A percentile compares a stretch with the other conserved stretches of the same genome.
These are phyloP conservation scores for Apogon talboti DNA, from an alignment of 2,797 vertebrate species.

Conservation along the genomic window DNA sequence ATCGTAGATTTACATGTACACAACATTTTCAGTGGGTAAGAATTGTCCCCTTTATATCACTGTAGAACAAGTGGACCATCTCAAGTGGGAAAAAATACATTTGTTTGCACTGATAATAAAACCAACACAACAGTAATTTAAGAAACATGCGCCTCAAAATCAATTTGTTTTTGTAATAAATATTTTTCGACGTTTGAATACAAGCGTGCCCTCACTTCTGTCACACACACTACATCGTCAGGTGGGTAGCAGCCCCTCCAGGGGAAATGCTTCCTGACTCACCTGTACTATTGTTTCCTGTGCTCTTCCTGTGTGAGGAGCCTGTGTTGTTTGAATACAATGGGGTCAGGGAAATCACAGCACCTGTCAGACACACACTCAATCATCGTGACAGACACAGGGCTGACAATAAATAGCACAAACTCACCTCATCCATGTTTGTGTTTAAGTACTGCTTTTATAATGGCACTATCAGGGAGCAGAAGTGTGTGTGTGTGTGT, in stretches of 20 bases:
- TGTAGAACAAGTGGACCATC: slow-evolving; percentile 7
- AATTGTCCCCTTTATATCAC: too few species aligned
- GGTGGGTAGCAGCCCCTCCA: slow-evolving; percentile 49
- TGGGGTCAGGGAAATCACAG: slow-evolving; percentile 75
- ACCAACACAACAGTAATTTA: not conserved
- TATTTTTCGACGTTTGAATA: too few species aligned
- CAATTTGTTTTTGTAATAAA: too few species aligned
- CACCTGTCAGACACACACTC: slow-evolving; percentile 72
- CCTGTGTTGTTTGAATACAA: slow-evolving; percentile 80
- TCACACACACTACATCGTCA: slow-evolving; percentile 29
- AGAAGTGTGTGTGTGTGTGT: not conserved
- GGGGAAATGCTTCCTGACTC: slow-evolving; percentile 65
- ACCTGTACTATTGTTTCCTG: slow-evolving; percentile 74
- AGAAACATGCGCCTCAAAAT: too few species aligned
- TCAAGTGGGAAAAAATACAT: slow-evolving; percentile 24
- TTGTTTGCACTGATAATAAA: not conserved
- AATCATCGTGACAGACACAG: slow-evolving; percentile 67
- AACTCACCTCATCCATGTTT: slow-evolving; percentile 37
- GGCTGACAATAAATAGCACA: slow-evolving; percentile 49
- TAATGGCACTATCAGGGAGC: slow-evolving; percentile 16
- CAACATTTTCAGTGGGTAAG: too few species aligned
- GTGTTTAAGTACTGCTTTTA: slow-evolving; percentile 15
- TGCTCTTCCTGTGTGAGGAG: slow-evolving; percentile 78
- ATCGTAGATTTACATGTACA: too few species aligned
- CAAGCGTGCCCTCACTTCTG: too few species aligned